Percentiles rank a stretch among this genome's conserved stretches.
phyloP scores from a whole-genome alignment of 23 tunicate species.

The Ascidia mentula region DNA sequence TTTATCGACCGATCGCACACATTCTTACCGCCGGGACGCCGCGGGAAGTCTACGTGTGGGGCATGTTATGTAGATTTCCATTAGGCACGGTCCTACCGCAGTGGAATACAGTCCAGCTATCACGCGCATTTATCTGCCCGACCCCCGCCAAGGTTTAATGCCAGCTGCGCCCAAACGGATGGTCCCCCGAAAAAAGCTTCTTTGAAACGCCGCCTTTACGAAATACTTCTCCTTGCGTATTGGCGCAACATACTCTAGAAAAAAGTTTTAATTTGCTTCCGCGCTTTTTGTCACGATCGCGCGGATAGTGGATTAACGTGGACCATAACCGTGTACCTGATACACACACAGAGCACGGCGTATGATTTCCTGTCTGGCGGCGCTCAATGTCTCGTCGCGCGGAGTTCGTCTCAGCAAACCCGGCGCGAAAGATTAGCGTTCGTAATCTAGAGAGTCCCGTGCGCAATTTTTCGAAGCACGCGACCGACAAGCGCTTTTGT shows the following conservation, averaged over 20 bases:
- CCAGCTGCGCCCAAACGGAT: neutral
- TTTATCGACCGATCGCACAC: neutral
- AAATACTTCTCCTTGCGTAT: no score
- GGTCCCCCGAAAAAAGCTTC: no score
- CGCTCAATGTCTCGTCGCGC: slow-evolving; percentile 9
- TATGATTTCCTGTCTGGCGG: slow-evolving; percentile 22
- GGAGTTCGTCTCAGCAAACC: slow-evolving; percentile 4
- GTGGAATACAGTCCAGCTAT: neutral
- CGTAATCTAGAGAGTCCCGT: slow-evolving; percentile 9
- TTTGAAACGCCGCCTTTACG: neutral
- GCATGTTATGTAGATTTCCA: slow-evolving; percentile 3
- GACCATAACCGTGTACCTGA: slow-evolving; percentile 8
- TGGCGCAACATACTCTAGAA: no score
- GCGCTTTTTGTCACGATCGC: neutral
- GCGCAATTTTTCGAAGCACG: neutral
- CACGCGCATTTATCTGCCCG: neutral
- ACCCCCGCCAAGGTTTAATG: neutral
- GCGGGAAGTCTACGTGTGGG: slow-evolving; percentile 10
- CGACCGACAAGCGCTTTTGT: neutral
- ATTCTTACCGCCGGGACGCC: no score
- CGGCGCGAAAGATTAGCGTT: neutral
- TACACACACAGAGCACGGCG: slow-evolving; percentile 4
- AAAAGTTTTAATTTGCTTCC: no score
- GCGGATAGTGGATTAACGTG: neutral
- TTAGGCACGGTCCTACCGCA: neutral